Base-by-base conservation (phyloP, 2,113 vertebrate species). In the Puntigrus tetrazona region DNA sequence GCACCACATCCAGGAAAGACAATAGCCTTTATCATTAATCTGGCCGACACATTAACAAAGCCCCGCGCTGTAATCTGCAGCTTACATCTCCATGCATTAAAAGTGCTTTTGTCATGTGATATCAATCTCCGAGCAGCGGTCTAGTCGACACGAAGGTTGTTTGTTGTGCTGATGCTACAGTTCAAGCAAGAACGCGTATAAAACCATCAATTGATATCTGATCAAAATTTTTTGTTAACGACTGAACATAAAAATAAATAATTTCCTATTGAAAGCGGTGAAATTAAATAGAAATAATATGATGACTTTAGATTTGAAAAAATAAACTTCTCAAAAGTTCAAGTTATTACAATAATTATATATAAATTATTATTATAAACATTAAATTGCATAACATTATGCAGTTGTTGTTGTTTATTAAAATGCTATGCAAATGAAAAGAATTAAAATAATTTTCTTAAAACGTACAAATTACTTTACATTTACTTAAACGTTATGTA, bases 21-120 rank as follows among this genome's bases (percentile, higher is more conserved):
- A 74, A 86, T 57, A 75, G 69, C 14, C 22, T 36, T 83, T 85
- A 80, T 86, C 87, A 57, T 34, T n/a, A 81, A 67, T 85, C 82
- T 67, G 41, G 25, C 31, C 36, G 11, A 20, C 78, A 65, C 31
- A 34, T 45, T 59, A 36, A 55, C 43, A 52, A 67, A 63, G 61
- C 36, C 74, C 36, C 27, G 36, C 31, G 34, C n/a, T 7, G 50
- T 81, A 85, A 88, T 65, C 74, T 65, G 73, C 83, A 36, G 59
- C 16, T 52, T 52, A 43, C 34, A 50, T 36, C 79, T 45, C 14
- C 22, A 47, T 81, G 18, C 76, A 72, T 69, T 81, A 67, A 67
- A 45, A 47, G 36, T 50, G 81, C 14, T 13, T 25, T 55, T 57
- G n/a, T 43, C 69, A 55, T 38, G 36, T 45, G 38, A 63, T 61